Percentiles rank a stretch among this genome's conserved stretches.
Conservation (phyloP, 1,140 invertebrate species). For the Eufriesea mexicana region DNA sequence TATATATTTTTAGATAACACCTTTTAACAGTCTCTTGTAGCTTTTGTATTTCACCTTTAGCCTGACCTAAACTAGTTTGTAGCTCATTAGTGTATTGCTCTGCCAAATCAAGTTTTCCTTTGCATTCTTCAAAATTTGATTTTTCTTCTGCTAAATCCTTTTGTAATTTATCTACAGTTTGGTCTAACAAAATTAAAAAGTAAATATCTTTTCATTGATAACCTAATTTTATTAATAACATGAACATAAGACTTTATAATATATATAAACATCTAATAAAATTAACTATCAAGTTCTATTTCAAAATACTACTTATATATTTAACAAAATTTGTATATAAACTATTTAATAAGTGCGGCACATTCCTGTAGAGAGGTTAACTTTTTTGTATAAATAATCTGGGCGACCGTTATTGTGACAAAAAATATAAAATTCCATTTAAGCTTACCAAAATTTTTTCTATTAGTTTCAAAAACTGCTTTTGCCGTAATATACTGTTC, state of each 20-base stretch:
- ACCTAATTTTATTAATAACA: not conserved
- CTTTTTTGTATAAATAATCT: constrained; percentile 27
- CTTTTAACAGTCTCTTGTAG: constrained; percentile 83
- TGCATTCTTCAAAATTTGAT: constrained; percentile 85
- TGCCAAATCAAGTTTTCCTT: constrained; percentile 85
- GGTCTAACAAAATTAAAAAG: constrained; percentile 78
- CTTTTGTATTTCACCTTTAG: constrained; percentile 85
- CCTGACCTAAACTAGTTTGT: constrained; percentile 84
- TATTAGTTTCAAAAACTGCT: constrained; percentile 86
- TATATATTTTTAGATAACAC: constrained; percentile 60
- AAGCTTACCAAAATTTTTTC: constrained; percentile 83
- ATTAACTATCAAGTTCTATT: not conserved
- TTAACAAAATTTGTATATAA: constrained; percentile 1
- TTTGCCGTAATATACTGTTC: constrained; percentile 88
- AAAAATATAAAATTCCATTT: constrained; percentile 26
- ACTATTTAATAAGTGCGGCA: not conserved
- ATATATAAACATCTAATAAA: not conserved
- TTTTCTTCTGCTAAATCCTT: constrained; percentile 84
- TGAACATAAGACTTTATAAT: not conserved
- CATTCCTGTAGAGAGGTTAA: constrained; percentile 22
- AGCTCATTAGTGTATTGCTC: constrained; percentile 85
- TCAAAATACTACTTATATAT: not conserved
- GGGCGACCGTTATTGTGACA: constrained; percentile 15
- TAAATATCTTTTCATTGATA: not conserved
- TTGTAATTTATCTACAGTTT: constrained; percentile 84